phyloP scores from a whole-genome alignment of 2,113 vertebrate species.

The Lagenorhynchus albirostris region DNA sequence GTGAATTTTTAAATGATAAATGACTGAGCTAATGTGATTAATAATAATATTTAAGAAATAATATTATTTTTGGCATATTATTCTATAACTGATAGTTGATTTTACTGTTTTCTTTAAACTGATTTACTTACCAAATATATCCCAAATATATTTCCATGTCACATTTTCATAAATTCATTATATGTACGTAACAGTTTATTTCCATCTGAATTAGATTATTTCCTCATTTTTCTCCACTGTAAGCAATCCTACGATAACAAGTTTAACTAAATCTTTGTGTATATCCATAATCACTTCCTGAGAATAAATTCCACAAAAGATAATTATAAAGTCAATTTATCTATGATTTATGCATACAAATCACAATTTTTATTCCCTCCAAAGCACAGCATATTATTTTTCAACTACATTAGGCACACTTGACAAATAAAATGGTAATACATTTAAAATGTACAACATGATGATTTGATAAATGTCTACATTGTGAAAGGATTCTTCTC shows the following conservation, averaged over 20 bases:
- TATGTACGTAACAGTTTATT: not conserved
- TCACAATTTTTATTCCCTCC: not conserved
- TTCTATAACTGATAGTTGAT: not conserved
- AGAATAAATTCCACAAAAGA: not conserved
- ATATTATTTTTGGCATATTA: not conserved
- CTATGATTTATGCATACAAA: not conserved
- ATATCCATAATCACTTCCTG: not conserved
- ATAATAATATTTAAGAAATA: not conserved
- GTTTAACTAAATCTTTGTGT: not conserved
- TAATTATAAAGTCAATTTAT: not conserved
- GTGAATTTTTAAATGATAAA: not conserved
- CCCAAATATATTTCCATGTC: not conserved
- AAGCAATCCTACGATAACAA: not conserved
- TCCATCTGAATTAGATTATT: not conserved
- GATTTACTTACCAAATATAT: not conserved
- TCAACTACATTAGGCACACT: not conserved
- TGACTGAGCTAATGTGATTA: not conserved
- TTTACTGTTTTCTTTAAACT: not conserved
- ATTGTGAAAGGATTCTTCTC: not conserved
- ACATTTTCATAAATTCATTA: not conserved
- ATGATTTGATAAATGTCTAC: not conserved
- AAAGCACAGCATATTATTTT: not conserved
- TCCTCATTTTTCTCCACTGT: not conserved
- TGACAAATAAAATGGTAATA: not conserved
- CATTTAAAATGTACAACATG: not conserved